Conservation (phyloP, 2,888 invertebrate genomes). For the Harpagoxenus sublaevis region DNA sequence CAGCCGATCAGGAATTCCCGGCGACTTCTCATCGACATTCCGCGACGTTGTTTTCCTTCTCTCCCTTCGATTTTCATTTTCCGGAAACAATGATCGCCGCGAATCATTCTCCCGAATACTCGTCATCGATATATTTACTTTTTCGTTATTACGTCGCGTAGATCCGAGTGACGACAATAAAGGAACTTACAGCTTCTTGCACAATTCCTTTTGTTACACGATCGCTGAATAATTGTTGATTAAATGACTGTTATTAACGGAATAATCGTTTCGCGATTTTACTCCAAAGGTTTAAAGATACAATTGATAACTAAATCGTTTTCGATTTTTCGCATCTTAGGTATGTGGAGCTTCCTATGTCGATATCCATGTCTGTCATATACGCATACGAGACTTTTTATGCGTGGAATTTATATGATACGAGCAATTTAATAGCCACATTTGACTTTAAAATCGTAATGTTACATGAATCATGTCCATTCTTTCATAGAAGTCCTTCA, state of each 20-base stretch:
- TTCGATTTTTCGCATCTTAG: background rate
- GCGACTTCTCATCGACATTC: background rate
- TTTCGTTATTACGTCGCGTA: slow-evolving; percentile 55
- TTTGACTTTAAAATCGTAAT: background rate
- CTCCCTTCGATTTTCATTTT: background rate
- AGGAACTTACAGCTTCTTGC: background rate
- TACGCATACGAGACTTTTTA: background rate
- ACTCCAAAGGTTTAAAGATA: background rate
- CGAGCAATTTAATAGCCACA: background rate
- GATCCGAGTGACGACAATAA: background rate
- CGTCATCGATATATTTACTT: slow-evolving; percentile 71
- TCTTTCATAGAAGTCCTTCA: background rate
- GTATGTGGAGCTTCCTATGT: background rate
- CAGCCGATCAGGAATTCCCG: background rate
- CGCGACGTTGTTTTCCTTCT: background rate
- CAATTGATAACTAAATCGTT: background rate
- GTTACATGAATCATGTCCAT: background rate
- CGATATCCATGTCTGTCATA: background rate
- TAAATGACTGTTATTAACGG: background rate
- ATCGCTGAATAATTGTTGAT: background rate
- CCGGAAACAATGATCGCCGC: background rate
- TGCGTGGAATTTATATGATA: background rate
- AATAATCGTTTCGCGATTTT: background rate
- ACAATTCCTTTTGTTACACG: background rate
- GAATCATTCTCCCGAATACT: slow-evolving; percentile 45